Conservation (phyloP, 2,113 vertebrate species). For the Neodontobutis hainanensis region DNA sequence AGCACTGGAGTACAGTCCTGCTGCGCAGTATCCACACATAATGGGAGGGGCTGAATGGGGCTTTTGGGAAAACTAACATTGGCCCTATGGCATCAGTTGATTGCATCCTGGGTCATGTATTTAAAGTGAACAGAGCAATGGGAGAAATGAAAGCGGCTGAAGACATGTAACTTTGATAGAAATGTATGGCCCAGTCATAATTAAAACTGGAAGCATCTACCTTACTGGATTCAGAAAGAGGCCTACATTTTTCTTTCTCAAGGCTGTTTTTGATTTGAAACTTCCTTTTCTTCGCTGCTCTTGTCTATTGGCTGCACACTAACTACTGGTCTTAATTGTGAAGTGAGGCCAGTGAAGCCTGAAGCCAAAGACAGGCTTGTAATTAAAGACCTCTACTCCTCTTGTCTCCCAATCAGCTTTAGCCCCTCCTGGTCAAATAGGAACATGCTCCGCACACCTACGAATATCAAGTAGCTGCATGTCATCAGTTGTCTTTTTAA, state of each 20-base stretch:
- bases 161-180: not conserved
- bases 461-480: slow-evolving; percentile 71
- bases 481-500: slow-evolving; percentile 14
- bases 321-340: slow-evolving; percentile 72
- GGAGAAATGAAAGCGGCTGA: slow-evolving; percentile 16
- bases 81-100: slow-evolving; percentile 40
- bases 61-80: slow-evolving; percentile 47
- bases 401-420: slow-evolving; percentile 74
- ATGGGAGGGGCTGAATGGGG: slow-evolving; percentile 39
- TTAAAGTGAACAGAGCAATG: slow-evolving; percentile 20
- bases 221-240: not conserved
- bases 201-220: slow-evolving; percentile 6
- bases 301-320: slow-evolving; percentile 40
- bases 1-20: slow-evolving; percentile 60
- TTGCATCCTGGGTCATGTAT: slow-evolving; percentile 30
- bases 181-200: slow-evolving; percentile 6
- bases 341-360: slow-evolving; percentile 62
- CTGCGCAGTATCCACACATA: slow-evolving; percentile 48
- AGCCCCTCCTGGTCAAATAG: slow-evolving; percentile 67
- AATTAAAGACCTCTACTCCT: slow-evolving; percentile 77
- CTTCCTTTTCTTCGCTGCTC: slow-evolving; percentile 16
- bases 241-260: slow-evolving; percentile 29
- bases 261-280: slow-evolving; percentile 25
- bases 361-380: slow-evolving; percentile 62
- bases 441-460: slow-evolving; percentile 55